Base-by-base conservation (phyloP, 2,888 invertebrate species). In the Meta bourneti region DNA sequence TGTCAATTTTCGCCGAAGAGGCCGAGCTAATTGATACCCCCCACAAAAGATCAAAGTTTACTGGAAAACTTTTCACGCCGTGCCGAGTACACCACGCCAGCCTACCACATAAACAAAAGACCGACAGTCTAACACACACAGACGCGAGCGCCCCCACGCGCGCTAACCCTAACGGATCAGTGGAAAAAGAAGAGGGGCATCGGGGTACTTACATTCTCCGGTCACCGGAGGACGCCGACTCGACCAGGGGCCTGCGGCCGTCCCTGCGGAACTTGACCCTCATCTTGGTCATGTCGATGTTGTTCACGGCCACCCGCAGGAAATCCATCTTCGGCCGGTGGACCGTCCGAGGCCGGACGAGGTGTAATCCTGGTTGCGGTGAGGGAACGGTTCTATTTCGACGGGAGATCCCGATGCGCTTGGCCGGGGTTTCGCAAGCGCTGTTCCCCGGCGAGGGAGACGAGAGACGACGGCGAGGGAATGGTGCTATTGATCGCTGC, bases 221-320 rank as follows among this genome's bases (percentile, higher is more conserved):
- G 74, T 90, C 84, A 5, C 79, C 84, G n/a, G 84, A 85, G 11
- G 90, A 85, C 7, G 84, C 83, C 6, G 89, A 89, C 49, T 89
- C 89, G 61, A 89, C 89, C 54, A 89, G 89, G 48, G 89, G 89
- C 8, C 90, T 71, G 6, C 89, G 34, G 1, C 90, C 84, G 48
- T 85, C 84, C 84, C 84, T 54, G 9, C 84, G 34, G 20, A 90
- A 85, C 16, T 48, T 74, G 70, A 89, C 78, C 84, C 89, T 20
- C 87, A 88, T 88, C 87, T 88, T 88, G 20, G 80, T 88, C 89
- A 89, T 90, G 84, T 90, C 90, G 80, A 90, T 90, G 77, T 90
- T 90, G 84, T 90, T 90, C 61, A 90, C 90, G 61, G 90, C 90
- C 16, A 90, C 90, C n/a, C 89, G 77, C 20, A 90, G 79, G 79